These are phyloP conservation scores for Trichacis sp. DNA, from an alignment of 2,888 invertebrate genomes.

Conservation along the genomic window DNA sequence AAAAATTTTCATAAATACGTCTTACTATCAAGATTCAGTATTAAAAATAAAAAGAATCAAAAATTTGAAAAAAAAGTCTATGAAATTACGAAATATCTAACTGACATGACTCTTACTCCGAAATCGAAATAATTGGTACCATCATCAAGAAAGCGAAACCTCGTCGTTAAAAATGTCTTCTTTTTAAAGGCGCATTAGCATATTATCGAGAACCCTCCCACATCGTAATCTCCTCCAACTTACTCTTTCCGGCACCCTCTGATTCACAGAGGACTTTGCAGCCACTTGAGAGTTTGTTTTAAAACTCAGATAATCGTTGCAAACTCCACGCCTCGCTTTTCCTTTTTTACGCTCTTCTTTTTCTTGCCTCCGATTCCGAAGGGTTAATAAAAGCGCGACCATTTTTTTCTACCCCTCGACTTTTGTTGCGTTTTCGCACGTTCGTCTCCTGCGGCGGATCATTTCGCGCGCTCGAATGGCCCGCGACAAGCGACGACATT, in stretches of 20 bases:
- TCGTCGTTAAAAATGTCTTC: neutral
- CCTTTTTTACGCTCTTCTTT: slow-evolving; percentile 1
- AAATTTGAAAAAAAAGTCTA: too few relatives aligned
- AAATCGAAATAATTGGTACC: too few relatives aligned
- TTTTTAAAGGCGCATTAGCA: slow-evolving; percentile 27
- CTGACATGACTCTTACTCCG: too few relatives aligned
- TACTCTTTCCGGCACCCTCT: slow-evolving; percentile 35
- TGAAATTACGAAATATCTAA: too few relatives aligned
- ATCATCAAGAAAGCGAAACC: too few relatives aligned
- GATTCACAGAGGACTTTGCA: slow-evolving; percentile 65
- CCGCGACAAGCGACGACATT: slow-evolving; percentile 50
- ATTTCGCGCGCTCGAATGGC: slow-evolving; percentile 50
- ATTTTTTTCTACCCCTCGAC: neutral
- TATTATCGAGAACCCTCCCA: slow-evolving; percentile 27
- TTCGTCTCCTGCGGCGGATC: slow-evolving; percentile 26
- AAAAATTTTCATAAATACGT: too few relatives aligned
- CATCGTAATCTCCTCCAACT: slow-evolving; percentile 27
- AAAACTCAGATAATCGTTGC: slow-evolving; percentile 67
- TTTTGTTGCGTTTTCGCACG: neutral
- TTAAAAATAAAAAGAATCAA: too few relatives aligned
- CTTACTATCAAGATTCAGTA: too few relatives aligned
- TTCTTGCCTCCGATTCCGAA: neutral
- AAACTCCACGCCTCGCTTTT: slow-evolving; percentile 43
- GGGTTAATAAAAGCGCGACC: slow-evolving; percentile 4
- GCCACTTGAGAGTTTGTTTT: slow-evolving; percentile 67